Evolutionary conservation across 2,797 vertebrate species (phyloP).

Genomic region (Esox lucius): DNA sequence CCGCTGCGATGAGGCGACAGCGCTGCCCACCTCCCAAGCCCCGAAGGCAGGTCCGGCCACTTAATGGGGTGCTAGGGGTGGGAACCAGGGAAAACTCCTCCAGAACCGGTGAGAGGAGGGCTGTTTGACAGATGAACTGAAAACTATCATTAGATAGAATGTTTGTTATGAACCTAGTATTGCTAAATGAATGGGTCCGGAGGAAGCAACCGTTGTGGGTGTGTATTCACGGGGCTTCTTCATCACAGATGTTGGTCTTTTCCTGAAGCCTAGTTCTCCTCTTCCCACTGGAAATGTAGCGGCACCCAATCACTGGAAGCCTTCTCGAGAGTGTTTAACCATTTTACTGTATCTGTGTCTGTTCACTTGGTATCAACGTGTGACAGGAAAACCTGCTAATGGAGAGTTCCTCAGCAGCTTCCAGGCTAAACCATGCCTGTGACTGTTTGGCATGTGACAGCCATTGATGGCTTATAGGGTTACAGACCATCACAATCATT

Average conservation of each 20-base stretch:
- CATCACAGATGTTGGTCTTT: neutral
- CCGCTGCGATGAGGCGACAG: neutral
- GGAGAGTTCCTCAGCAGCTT: neutral
- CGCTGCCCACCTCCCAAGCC: neutral
- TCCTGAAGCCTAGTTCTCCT: neutral
- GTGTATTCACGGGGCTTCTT: neutral
- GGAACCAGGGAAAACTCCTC: neutral
- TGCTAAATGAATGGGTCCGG: neutral
- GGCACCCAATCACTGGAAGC: neutral
- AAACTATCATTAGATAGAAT: neutral
- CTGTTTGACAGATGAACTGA: neutral
- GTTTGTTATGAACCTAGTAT: neutral
- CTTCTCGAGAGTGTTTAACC: neutral
- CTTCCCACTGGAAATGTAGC: neutral
- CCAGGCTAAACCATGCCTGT: neutral
- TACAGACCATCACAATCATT: constrained; percentile 75
- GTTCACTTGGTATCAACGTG: neutral
- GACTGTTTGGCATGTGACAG: constrained; percentile 37
- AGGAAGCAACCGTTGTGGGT: neutral
- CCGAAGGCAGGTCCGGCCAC: neutral
- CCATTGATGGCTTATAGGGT: constrained; percentile 68
- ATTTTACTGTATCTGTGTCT: neutral
- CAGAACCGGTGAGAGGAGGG: constrained; percentile 4
- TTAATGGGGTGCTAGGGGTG: neutral
- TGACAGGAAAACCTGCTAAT: neutral